Percentiles rank a stretch among this genome's conserved stretches.
Conservation (phyloP, 2,797 vertebrate genomes). For the Tinamus major region DNA sequence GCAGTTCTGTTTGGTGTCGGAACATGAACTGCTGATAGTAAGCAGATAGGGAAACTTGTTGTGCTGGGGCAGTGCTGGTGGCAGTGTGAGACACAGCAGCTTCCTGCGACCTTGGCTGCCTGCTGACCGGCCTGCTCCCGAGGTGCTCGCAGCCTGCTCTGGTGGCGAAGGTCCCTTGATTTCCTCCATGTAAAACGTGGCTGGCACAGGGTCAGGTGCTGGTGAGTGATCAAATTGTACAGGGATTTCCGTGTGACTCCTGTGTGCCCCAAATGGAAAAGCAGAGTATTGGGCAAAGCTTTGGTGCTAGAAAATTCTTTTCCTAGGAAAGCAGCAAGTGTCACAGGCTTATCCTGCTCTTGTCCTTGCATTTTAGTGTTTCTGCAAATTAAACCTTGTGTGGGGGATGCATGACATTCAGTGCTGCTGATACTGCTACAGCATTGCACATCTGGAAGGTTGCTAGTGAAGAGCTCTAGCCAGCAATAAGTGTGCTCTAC, state of each 20-base stretch:
- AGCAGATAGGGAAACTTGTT: slow-evolving; percentile 35
- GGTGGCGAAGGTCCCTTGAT: not conserved
- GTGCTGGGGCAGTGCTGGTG: slow-evolving; percentile 23
- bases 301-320: not conserved
- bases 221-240: not conserved
- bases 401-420: rapidly evolving
- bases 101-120: slow-evolving; percentile 54
- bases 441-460: not conserved
- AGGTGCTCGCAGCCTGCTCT: not conserved
- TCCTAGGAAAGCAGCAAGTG: not conserved
- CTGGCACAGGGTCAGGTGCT: slow-evolving; percentile 42
- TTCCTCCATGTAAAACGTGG: not conserved
- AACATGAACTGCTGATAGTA: slow-evolving; percentile 42
- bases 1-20: not conserved
- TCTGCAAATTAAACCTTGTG: no score
- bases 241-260: not conserved
- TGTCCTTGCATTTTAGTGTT: no score
- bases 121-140: not conserved
- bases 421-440: not conserved
- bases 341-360: rapidly evolving
- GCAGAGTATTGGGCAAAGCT: not conserved
- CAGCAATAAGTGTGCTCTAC: not conserved
- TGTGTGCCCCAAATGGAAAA: not conserved
- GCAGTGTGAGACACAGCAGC: not conserved
- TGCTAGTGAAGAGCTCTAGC: not conserved